Evolutionary conservation across 2,888 invertebrate species (phyloP).

Genomic region (Gymnoscelis rufifasciata): DNA sequence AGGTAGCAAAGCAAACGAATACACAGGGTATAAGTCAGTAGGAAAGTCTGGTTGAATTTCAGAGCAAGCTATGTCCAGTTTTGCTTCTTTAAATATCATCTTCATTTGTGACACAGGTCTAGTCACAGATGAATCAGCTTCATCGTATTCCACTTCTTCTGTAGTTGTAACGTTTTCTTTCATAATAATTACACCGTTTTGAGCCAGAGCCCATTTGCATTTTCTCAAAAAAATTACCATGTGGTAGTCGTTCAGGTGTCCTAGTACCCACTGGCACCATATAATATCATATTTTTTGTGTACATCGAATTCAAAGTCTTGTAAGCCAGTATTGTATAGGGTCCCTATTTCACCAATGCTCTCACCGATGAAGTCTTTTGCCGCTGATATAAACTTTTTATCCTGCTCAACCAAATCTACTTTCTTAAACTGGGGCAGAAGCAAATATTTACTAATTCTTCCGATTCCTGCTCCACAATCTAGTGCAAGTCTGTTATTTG

Average conservation of each 20-base stretch:
- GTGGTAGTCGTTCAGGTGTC: conserved; percentile 91
- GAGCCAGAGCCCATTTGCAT: conserved; percentile 70
- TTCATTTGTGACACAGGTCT: conserved; percentile 83
- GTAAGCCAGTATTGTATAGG: conserved; percentile 86
- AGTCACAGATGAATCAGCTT: conserved; percentile 93
- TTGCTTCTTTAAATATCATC: conserved; percentile 83
- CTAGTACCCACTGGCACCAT: conserved; percentile 98
- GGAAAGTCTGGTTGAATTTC: conserved; percentile 91
- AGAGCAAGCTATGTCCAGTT: conserved; percentile 83
- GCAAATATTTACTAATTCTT: conserved; percentile 90
- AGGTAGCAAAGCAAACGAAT: conserved; percentile 88
- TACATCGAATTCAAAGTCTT: conserved; percentile 91
- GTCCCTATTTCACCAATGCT: conserved; percentile 80
- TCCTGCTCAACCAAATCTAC: conserved; percentile 97
- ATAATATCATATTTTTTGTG: conserved; percentile 91
- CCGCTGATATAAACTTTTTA: conserved; percentile 87
- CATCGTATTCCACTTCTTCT: conserved; percentile 84
- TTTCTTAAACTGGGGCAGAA: conserved; percentile 87
- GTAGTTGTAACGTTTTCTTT: conserved; percentile 87
- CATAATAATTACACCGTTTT: conserved; percentile 52
- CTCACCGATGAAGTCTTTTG: conserved; percentile 70
- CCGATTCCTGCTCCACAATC: conserved; percentile 99
- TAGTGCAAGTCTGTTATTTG: conserved; percentile 83
- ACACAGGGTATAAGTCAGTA: conserved; percentile 90
- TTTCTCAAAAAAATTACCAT: conserved; percentile 84